Conservation (phyloP, 2,113 vertebrate genomes). For the Urocynchramus pylzowi region DNA sequence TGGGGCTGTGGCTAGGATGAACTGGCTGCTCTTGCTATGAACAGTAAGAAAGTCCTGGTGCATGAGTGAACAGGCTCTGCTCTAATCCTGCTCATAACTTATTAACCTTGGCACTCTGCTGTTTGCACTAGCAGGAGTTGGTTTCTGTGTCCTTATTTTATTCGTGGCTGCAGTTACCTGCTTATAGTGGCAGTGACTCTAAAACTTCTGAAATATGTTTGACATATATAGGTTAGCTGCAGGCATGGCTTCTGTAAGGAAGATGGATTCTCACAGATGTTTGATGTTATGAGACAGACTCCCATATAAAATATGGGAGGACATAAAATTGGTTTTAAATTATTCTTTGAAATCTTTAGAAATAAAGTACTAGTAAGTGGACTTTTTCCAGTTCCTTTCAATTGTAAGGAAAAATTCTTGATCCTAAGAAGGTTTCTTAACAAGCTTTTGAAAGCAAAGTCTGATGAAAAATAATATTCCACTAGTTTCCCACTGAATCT, state of each 20-base stretch:
- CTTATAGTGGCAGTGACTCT: background rate
- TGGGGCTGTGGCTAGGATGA: background rate
- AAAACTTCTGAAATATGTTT: background rate
- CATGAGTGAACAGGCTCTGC: background rate
- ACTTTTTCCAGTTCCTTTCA: background rate
- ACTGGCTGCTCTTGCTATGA: background rate
- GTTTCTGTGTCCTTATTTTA: background rate
- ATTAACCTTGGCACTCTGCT: background rate
- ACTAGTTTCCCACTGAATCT: background rate
- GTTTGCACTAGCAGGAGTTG: background rate
- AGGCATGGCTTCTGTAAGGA: background rate
- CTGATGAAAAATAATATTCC: background rate
- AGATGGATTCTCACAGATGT: background rate
- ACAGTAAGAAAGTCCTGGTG: background rate
- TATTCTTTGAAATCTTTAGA: background rate
- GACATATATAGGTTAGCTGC: background rate
- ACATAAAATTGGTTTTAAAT: background rate
- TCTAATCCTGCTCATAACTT: background rate
- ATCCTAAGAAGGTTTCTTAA: background rate
- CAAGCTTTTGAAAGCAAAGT: background rate
- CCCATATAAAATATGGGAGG: background rate
- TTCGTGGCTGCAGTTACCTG: background rate
- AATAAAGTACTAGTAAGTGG: background rate
- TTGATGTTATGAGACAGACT: background rate
- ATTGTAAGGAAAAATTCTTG: background rate